Base-by-base conservation (phyloP, 2,888 invertebrate species). In the Cheilosia grossa region DNA sequence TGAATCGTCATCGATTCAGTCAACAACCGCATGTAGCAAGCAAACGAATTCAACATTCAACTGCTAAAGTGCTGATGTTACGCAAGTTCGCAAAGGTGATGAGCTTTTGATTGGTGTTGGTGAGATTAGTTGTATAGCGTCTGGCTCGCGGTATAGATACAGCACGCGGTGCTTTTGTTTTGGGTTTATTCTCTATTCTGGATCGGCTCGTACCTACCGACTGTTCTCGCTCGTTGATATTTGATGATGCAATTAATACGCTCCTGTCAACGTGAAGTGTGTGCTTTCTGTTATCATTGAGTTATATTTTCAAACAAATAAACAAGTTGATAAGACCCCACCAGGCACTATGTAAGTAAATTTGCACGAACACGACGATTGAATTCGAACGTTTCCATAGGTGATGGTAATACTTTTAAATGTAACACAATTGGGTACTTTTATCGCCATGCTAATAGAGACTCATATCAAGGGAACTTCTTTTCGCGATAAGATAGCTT, bases 61-160 rank as follows among this genome's bases (percentile, higher is more conserved):
- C 30, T 42, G 49, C 21, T 21, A 2, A 21, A 21, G 21, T 21
- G 21, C 47, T 17, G 15, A 49, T 49, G 42, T 75, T 66, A 75
- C 21, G 51, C 67, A 75, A 67, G 37, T 47, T 67, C 51, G 6
- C 27, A 30, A 49, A 24, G 42, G 19, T 42, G n/a, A 4, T 51
- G 51, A 51, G 75, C 75, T 75, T 75, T 67, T 33, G 13, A 2
- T 64, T 63, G 37, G 49, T 74, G 27, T 73, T 73, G 64, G 66
- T 74, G 64, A 74, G 49, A 74, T 69, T 81, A 81, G 80, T 81
- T 81, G 74, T 56, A 24, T n/a, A 53, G 63, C 44, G 75, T 53
- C 40, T 53, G 70, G 27, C 63, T 69, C 27, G 53, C 54, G 27
- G 66, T 17, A 24, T 44, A 67, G 64, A 64, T 42, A 75, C 51